Evolutionary conservation across 2,888 invertebrate species (phyloP).

Genomic region (Graphium colonna): DNA sequence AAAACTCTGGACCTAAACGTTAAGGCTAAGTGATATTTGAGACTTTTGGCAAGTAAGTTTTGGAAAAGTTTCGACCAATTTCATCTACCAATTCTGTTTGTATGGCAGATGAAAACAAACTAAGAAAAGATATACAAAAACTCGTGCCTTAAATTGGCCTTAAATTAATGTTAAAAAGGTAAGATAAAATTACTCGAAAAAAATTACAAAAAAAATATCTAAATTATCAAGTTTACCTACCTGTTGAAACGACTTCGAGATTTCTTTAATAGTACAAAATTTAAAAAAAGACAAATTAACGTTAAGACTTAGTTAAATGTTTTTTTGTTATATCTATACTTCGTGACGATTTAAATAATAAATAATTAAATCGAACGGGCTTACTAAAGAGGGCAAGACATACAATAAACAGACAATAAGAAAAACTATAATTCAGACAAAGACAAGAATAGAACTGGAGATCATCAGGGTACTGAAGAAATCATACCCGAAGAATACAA

Average conservation of each 20-base stretch:
- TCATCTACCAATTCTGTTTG: constrained; percentile 67
- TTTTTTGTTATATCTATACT: constrained; percentile 73
- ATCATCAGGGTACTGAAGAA: constrained; percentile 13
- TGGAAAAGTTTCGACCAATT: constrained; percentile 73
- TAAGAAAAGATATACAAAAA: constrained; percentile 48
- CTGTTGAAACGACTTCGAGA: constrained; percentile 74
- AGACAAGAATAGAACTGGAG: constrained; percentile 17
- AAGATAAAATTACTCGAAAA: constrained; percentile 69
- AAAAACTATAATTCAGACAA: constrained; percentile 8
- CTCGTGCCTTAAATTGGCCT: constrained; percentile 81
- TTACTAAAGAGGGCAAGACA: constrained; percentile 57
- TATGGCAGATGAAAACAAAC: constrained; percentile 64
- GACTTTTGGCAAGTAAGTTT: constrained; percentile 67
- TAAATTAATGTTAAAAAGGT: constrained; percentile 77
- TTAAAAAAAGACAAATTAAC: constrained; percentile 65
- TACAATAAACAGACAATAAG: constrained; percentile 41
- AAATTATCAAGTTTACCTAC: constrained; percentile 76
- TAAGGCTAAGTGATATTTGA: constrained; percentile 77
- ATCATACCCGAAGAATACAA: constrained; percentile 14
- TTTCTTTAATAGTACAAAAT: constrained; percentile 80
- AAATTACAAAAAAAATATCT: constrained; percentile 56
- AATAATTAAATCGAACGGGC: constrained; percentile 66
- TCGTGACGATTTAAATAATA: constrained; percentile 72
- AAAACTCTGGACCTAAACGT: constrained; percentile 67
- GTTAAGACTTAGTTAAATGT: constrained; percentile 75